Base-by-base conservation (phyloP, 2,888 invertebrate species). In the Melanostoma scalare region DNA sequence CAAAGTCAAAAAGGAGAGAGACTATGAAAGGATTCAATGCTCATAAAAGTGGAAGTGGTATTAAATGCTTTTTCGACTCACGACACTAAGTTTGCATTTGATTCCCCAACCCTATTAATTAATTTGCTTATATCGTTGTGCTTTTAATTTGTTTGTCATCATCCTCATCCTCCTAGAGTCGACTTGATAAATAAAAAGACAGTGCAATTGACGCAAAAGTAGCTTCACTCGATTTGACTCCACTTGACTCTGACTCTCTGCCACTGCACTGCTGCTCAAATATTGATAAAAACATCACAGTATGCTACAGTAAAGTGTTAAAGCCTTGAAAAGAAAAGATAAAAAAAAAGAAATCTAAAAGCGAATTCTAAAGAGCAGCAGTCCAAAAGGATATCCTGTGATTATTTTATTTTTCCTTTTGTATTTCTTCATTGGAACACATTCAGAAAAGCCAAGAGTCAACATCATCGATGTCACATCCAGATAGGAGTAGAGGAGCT, bases 401-500 rank as follows among this genome's bases (percentile, higher is more conserved):
- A 48, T 33, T 42, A 30, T 38, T 6, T 38, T 44, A 33, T 20
- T 48, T 40, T 31, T 31, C 38, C 6, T 3, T 9, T 38, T 53
- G 20, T 20, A 20, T 3, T 38, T 40, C 6, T 40, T 40, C 33
- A 42, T 53, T 53, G 36, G 42, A 33, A 42, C 5, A 36, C 36
- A 68, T 31, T 52, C n/a, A 30, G 10, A 60, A 36, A 52, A 72
- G 50, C 38, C 38, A 63, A 48, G 38, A 63, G 72, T 73, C 65
- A 76, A 55, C 55, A 82, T 56, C 72, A 78, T 82, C 67, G 68
- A 78, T 77, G 73, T 56, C 52, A 55, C 48, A 78, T 67, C 67
- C 68, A 56, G 68, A 78, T 65, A 68, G 55, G 38, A 72, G 52
- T 68, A 58, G 56, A 42, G 53, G 30, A 48, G 73, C 72, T 68